These are phyloP conservation scores for Meiosimyza platycephala DNA, from an alignment of 2,888 invertebrate species.

Conservation along the genomic window DNA sequence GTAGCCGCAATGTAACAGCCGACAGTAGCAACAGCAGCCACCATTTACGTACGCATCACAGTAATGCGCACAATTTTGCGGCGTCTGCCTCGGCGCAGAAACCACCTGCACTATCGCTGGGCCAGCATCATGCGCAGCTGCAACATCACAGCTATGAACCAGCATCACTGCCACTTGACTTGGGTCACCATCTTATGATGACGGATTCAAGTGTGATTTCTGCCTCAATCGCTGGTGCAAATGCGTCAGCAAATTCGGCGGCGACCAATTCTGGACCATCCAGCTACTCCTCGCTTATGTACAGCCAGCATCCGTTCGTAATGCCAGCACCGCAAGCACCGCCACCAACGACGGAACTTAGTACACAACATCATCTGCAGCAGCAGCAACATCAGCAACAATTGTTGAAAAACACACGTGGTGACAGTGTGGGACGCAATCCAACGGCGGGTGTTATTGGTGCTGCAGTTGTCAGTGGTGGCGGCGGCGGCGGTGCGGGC, in stretches of 20 bases:
- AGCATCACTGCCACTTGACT: slow-evolving; percentile 64
- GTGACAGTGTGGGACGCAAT: slow-evolving; percentile 40
- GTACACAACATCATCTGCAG: slow-evolving; percentile 43
- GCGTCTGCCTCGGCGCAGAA: slow-evolving; percentile 11
- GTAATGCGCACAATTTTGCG: slow-evolving; percentile 24
- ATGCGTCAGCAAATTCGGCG: slow-evolving; percentile 38
- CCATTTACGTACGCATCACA: slow-evolving; percentile 40
- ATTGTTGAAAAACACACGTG: slow-evolving; percentile 39
- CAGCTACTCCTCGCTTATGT: slow-evolving; percentile 52
- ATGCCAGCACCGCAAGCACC: slow-evolving; percentile 45
- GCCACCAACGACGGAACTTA: slow-evolving; percentile 38
- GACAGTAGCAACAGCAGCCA: slow-evolving; percentile 37
- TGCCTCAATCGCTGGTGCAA: slow-evolving; percentile 57
- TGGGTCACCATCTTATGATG: slow-evolving; percentile 64
- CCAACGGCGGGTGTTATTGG: slow-evolving; percentile 24
- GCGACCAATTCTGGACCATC: slow-evolving; percentile 47
- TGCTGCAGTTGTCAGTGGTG: slow-evolving; percentile 15
- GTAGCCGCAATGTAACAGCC: slow-evolving; percentile 22
- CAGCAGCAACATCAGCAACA: slow-evolving; percentile 49
- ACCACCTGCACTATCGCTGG: slow-evolving; percentile 38
- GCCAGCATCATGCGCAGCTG: slow-evolving; percentile 43
- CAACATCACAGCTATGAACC: slow-evolving; percentile 63
- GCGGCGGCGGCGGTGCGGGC: slow-evolving; percentile 43
- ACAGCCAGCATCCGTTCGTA: slow-evolving; percentile 50
- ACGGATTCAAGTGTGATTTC: slow-evolving; percentile 64